Evolutionary conservation across 1,140 invertebrate species (phyloP), one percentile per base, ranked within the genome.

Genomic region (Aphelenchoides besseyi): DNA sequence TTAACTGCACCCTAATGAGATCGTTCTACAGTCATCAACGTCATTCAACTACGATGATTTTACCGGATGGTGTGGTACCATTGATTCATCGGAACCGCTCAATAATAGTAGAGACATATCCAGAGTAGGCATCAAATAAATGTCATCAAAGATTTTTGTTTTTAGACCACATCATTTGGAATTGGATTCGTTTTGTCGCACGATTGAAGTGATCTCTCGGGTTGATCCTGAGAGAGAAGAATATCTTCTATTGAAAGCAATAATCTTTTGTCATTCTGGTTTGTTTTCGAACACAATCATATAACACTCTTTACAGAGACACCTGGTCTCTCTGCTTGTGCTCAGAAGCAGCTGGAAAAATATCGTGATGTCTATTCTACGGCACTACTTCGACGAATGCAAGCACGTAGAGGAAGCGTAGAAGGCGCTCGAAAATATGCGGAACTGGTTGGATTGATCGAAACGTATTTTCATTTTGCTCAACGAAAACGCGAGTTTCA

Each of bases 391-490:
- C 55, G 55, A 28, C 5, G 55, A 12, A 12, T 59, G 5, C 55
- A 59, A 59, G 55, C 55, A 33, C 5, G 55, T 8, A 28, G 5
- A 23, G 55, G 55, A 33, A 59, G 5, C 18, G 5, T 33, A 33
- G 55, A 28, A 28, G 55, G 55, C 55, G 55, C 55, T 12, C 5
- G 55, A 23, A 59, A 33, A 59, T 59, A 29, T 23, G 55, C 55
- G 5, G 55, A 59, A 5, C 18, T 59, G 12, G 23, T 33, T 23
- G 23, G 12, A 5, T 23, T 59, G 18, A 59, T 59, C 18, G 5
- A 59, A 59, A 59, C 26, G 5, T 59, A 29, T 23, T 59, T 59
- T 59, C 55, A 33, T 59, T 59, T 59, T 33, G 55, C 5, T 8
- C 55, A 59, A 33, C 5, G 23, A 59, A 5, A 59, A 8, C 55